These are phyloP conservation scores for Phoenicopterus ruber DNA, from an alignment of 2,113 vertebrate genomes.

Conservation along the genomic window DNA sequence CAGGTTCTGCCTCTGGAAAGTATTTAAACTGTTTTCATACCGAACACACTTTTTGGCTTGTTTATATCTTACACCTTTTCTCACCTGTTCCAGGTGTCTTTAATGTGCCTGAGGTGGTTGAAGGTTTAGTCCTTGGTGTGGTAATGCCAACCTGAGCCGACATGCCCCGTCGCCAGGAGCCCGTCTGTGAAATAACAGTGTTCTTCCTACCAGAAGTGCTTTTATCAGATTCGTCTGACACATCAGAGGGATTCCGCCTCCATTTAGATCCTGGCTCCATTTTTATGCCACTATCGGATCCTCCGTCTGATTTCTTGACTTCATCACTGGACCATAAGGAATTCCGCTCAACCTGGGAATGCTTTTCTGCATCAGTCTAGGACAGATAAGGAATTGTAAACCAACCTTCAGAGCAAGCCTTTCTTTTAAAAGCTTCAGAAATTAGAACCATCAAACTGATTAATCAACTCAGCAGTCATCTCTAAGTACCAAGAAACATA, in stretches of 20 bases:
- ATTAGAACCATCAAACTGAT: not conserved
- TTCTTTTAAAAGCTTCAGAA: not conserved
- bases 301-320: slow-evolving; percentile 86
- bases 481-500: not conserved
- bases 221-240: slow-evolving; percentile 94
- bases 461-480: not conserved
- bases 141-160: slow-evolving; percentile 95
- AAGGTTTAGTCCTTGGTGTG: slow-evolving; percentile 85
- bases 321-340: slow-evolving; percentile 88
- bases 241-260: slow-evolving; percentile 89
- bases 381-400: slow-evolving; percentile 37
- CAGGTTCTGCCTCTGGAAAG: slow-evolving; percentile 45
- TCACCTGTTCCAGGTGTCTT: slow-evolving; percentile 90
- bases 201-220: slow-evolving; percentile 87
- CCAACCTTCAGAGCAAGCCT: not conserved
- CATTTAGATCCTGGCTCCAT: slow-evolving; percentile 87
- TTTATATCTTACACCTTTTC: not conserved
- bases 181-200: slow-evolving; percentile 86
- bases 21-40: not conserved
- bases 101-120: slow-evolving; percentile 69
- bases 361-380: slow-evolving; percentile 94
- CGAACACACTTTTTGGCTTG: not conserved
- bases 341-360: slow-evolving; percentile 79
- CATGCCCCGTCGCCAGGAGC: slow-evolving; percentile 96
- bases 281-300: slow-evolving; percentile 85